These are phyloP conservation scores for Donacobius atricapilla DNA, from an alignment of 2,113 vertebrate genomes.

Conservation along the genomic window DNA sequence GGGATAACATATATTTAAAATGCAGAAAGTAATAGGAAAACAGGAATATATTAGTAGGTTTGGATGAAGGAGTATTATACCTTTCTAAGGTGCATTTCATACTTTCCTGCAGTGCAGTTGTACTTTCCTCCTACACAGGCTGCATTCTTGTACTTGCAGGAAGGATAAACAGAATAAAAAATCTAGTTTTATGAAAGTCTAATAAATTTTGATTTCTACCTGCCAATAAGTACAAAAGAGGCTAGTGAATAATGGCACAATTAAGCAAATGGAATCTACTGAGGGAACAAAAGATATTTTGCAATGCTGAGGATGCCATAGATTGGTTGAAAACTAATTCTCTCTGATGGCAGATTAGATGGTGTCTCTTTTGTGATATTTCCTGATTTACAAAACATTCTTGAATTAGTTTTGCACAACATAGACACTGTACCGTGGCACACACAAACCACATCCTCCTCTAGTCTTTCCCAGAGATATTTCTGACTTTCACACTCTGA, in stretches of 20 bases:
- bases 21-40: background rate
- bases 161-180: background rate
- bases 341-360: background rate
- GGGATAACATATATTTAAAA: background rate
- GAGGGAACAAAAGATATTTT: background rate
- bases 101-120: background rate
- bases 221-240: background rate
- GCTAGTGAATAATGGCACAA: background rate
- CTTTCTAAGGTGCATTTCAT: background rate
- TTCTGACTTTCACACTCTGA: background rate
- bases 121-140: background rate
- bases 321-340: background rate
- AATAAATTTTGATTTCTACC: background rate
- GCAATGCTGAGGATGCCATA: background rate
- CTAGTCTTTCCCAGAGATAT: background rate
- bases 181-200: background rate
- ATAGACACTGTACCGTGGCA: background rate
- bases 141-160: background rate
- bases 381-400: background rate
- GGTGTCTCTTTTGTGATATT: background rate
- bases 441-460: background rate
- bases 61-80: background rate
- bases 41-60: background rate
- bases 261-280: background rate
- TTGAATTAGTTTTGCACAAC: background rate